Evolutionary conservation across 1,140 invertebrate genomes (phyloP).

Genomic region (Glossosoma conforme): DNA sequence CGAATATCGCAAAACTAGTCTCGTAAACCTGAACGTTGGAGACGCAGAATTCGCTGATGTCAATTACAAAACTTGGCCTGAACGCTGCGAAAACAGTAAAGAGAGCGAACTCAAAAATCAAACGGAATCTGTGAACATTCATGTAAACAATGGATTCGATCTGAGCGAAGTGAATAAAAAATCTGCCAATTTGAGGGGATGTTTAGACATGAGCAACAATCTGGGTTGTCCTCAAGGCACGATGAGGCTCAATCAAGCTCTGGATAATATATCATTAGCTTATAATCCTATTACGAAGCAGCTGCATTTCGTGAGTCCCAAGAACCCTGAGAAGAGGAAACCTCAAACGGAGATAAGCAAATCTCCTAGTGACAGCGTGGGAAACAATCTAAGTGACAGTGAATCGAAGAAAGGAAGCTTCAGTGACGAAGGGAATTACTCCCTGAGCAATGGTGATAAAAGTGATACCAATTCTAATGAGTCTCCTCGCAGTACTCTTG

Average conservation of each 20-base stretch:
- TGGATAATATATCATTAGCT: constrained; percentile 49
- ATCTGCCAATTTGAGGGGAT: constrained; percentile 8
- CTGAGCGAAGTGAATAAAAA: constrained; percentile 5
- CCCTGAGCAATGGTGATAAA: constrained; percentile 47
- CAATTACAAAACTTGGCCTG: constrained; percentile 21
- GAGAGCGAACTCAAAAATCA: constrained; percentile 13
- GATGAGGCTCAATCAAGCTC: constrained; percentile 47
- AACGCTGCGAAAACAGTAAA: constrained; percentile 16
- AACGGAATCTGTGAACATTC: constrained; percentile 15
- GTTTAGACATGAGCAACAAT: constrained; percentile 25
- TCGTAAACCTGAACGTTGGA: constrained; percentile 12
- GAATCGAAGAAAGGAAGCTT: constrained; percentile 45
- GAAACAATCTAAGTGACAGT: constrained; percentile 12
- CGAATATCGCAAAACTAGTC: constrained; percentile 10
- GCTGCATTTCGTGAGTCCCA: constrained; percentile 48
- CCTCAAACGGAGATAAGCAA: neutral
- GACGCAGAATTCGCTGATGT: constrained; percentile 1
- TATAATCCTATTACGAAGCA: constrained; percentile 52
- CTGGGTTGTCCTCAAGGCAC: constrained; percentile 43
- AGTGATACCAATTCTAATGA: constrained; percentile 44
- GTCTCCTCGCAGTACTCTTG: constrained; percentile 45
- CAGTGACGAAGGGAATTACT: constrained; percentile 48
- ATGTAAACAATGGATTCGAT: constrained; percentile 22
- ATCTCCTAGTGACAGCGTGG: neutral
- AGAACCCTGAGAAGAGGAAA: constrained; percentile 26